These are phyloP conservation scores for Drosophila bocqueti DNA, from an alignment of 1,140 invertebrate genomes.

Conservation along the genomic window DNA sequence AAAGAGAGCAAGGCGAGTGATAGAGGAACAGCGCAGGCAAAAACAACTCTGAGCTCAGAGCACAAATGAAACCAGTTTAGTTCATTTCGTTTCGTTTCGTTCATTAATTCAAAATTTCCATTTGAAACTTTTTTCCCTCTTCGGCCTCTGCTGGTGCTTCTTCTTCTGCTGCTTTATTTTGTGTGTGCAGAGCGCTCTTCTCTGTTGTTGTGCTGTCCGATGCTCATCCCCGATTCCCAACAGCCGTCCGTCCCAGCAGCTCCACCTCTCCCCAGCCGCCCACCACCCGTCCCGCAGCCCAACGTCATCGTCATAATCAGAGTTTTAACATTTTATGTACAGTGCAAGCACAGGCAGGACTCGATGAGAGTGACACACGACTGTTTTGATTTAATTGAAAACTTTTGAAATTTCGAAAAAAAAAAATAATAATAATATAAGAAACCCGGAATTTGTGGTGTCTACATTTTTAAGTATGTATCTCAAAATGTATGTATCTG, in stretches of 20 bases:
- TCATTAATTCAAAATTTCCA: slow-evolving; percentile 84
- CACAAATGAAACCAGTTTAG: slow-evolving; percentile 83
- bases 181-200: slow-evolving; percentile 43
- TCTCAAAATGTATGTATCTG: too few relatives aligned
- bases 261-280: slow-evolving; percentile 17
- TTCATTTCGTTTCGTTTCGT: slow-evolving; percentile 84
- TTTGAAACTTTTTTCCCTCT: slow-evolving; percentile 78
- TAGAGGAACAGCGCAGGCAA: slow-evolving; percentile 29
- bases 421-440: too few relatives aligned
- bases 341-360: slow-evolving; percentile 51
- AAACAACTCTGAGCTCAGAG: slow-evolving; percentile 67
- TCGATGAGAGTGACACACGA: neutral
- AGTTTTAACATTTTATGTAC: slow-evolving; percentile 84
- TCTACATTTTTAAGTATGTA: too few relatives aligned
- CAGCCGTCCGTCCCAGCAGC: slow-evolving; percentile 14
- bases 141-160: slow-evolving; percentile 35
- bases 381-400: neutral
- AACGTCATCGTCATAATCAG: slow-evolving; percentile 80
- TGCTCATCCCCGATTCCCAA: slow-evolving; percentile 64
- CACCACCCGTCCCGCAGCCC: slow-evolving; percentile 39
- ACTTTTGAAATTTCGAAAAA: neutral
- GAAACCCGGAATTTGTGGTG: too few relatives aligned
- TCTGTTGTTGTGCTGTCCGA: slow-evolving; percentile 71
- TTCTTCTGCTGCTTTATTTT: slow-evolving; percentile 43
- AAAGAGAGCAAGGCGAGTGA: slow-evolving; percentile 13